Percentiles rank a stretch among this genome's conserved stretches.
Conservation (phyloP, 2,113 vertebrate species). For the Typhlomys cinereus region DNA sequence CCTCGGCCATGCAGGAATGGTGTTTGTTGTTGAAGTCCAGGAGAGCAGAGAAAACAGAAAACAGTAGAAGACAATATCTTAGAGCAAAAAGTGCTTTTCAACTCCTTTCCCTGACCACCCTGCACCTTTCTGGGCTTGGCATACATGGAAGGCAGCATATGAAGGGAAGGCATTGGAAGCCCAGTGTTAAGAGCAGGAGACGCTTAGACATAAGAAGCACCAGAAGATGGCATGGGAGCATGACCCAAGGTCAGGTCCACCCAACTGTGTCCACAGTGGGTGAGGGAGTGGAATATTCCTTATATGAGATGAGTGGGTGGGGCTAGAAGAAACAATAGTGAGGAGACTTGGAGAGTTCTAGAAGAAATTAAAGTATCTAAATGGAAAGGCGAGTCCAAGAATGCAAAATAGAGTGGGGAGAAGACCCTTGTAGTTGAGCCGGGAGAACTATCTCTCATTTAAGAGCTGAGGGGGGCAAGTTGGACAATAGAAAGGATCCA, state of each 20-base stretch:
- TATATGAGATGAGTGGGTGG: background rate
- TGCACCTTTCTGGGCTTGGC: background rate
- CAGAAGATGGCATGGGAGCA: background rate
- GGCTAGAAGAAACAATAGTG: background rate
- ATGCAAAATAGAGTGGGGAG: no score
- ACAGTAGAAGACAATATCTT: background rate
- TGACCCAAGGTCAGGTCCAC: background rate
- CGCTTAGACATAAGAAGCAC: background rate
- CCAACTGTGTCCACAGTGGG: background rate
- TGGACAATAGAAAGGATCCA: background rate
- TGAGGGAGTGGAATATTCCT: background rate
- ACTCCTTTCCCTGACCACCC: background rate
- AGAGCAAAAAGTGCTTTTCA: background rate
- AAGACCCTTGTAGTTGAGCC: background rate
- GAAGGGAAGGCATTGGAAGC: background rate
- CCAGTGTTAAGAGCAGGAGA: background rate
- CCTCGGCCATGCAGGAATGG: no score
- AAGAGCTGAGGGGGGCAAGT: background rate
- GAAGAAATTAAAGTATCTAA: background rate
- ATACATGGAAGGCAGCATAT: background rate
- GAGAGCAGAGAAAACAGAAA: background rate
- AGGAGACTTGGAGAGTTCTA: background rate
- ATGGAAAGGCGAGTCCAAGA: background rate
- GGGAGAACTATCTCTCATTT: background rate
- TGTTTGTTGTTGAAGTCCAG: background rate